Base-by-base conservation (phyloP, 35 echinoderm and acorn worm genomes). In the Nesometra sesokonis region DNA sequence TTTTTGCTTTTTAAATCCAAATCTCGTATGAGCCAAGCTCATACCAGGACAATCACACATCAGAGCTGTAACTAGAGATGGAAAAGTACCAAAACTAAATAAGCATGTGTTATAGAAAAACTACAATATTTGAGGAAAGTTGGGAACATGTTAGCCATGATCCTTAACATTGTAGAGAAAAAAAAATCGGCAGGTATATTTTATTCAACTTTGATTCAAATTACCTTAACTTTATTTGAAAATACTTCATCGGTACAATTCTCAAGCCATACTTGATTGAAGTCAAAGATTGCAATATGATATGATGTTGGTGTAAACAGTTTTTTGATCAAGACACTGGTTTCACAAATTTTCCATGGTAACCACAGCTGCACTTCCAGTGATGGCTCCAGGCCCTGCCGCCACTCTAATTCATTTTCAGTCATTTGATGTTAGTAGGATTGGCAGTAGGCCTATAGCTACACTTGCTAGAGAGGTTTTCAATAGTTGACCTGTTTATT, bases 221-320 rank as follows among this genome's bases (percentile, higher is more conserved):
- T 17, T 27, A 35, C 39, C 34, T 33, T 76, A 29, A 86, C 46
- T 35, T 77, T 82, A 36, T 47, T 36, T 76, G 76, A 37, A 30
- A 30, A 17, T 5, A 78, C 30, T 32, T 32, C 85, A 78, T 11
- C 80, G 23, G 36, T 34, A 32, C 46, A 76, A 31, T 77, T 17
- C 77, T 91, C 89, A 31, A 32, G 35, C 89, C 89, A 91, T 77
- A 91, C 33, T 29, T 77, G 79, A 11, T 40, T 57, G 52, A 86
- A 86, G 84, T 91, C 89, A 80, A 84, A 91, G 8, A 91, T 78
- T 0, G 86, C 77, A 34, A 91, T 47, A 2, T 84, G 47, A 32
- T 86, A 91, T 3, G 76, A 79, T 33, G 76, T 46, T 17, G 80
- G 27, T 32, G 67, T 85, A 79, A 91, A 91, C 3, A 81, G 30